phyloP scores from a whole-genome alignment of 2,888 invertebrate genomes.

The Agrilus biguttatus region DNA sequence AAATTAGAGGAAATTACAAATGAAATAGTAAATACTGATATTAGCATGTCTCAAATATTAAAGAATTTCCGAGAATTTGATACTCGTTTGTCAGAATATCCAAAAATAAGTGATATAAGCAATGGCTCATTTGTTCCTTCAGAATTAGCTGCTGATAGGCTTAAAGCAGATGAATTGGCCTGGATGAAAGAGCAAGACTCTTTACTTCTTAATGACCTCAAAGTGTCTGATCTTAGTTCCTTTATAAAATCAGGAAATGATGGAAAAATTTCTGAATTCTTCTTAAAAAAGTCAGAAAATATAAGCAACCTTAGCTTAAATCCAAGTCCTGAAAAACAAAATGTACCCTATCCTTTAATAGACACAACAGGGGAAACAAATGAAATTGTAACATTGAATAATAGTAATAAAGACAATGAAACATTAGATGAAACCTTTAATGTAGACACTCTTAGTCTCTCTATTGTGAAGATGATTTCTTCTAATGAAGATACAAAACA shows the following conservation, averaged over 20 bases:
- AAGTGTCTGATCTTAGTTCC: neutral
- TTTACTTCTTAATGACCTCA: constrained; percentile 10
- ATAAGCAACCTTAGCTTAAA: constrained; percentile 20
- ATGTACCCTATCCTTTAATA: constrained; percentile 18
- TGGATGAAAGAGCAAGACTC: constrained; percentile 26
- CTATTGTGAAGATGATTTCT: constrained; percentile 7
- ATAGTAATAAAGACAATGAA: neutral
- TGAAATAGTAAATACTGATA: constrained; percentile 15
- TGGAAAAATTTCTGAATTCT: constrained; percentile 33
- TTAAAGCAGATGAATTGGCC: constrained; percentile 30
- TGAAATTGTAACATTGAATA: neutral
- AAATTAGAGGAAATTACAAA: constrained; percentile 14
- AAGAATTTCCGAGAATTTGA: constrained; percentile 14
- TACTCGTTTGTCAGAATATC: constrained; percentile 1
- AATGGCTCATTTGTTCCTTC: constrained; percentile 19
- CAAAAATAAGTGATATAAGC: constrained; percentile 5
- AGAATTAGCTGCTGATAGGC: constrained; percentile 27
- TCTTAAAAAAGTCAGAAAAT: constrained; percentile 29
- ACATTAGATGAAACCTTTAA: neutral
- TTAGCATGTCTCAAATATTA: constrained; percentile 17
- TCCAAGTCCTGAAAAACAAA: constrained; percentile 16
- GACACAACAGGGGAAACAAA: constrained; percentile 9
- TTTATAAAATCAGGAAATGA: constrained; percentile 8
- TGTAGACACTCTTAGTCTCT: constrained; percentile 5
- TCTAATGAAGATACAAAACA: constrained; percentile 7